Evolutionary conservation across 2,113 vertebrate genomes (phyloP), one percentile per base, ranked within the genome.

Genomic region (Onychostruthus taczanowskii): DNA sequence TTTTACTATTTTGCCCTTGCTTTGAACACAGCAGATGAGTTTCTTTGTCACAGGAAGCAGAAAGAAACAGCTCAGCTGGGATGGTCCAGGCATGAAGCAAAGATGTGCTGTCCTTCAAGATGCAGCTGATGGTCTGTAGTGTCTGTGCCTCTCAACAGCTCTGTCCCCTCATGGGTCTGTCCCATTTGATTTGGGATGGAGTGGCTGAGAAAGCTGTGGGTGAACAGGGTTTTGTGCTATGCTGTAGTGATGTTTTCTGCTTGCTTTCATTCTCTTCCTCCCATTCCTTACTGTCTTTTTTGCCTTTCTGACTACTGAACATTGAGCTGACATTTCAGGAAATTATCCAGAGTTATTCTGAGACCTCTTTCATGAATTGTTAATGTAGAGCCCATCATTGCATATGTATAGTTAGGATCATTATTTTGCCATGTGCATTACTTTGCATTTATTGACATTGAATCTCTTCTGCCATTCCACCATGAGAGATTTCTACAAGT

Each of bases 371-470:
- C 91, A 96, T 97, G 95, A 97, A 97, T 97, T 96, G 93, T 97
- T 97, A 97, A 97, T 97, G 93, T 82, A 94, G 80, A 94, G 19
- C 86, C 93, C 80, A 92, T 96, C 80, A 81, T 95, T 97, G 96
- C 96, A 96, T 97, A 97, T 97, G 96, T 97, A 97, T 97, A 93
- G 90, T 95, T 75, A 87, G 80, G 66, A 95, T 94, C 93, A 88
- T 96, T 94, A 92, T 95, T 97, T 95, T 96, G 69, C 94, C 89
- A 84, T 94, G 93, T 94, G 96, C 94, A 97, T 97, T 96, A 96
- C 93, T 97, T 97, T 95, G 96, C 96, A 97, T 97, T 95, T 97
- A 97, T 97, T 97, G 96, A 97, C 96, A 97, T 96, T 96, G 96
- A 97, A 75, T 93, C 52, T 96, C 93, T 96, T 94, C 89, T 94